Evolutionary conservation across 2,797 vertebrate genomes (phyloP).

Genomic region (Neosalanx taihuensis): DNA sequence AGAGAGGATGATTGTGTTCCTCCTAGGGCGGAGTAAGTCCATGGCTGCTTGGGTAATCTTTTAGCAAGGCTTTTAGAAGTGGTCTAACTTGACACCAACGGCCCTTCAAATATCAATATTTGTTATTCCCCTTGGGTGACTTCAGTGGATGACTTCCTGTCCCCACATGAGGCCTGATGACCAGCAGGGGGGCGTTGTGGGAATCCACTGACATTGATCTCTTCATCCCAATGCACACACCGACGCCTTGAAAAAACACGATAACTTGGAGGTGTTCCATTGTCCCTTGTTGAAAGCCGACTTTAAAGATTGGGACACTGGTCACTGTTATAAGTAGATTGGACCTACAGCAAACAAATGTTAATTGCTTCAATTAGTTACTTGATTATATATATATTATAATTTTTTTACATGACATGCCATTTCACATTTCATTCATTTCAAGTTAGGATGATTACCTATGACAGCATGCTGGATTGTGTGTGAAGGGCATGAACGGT

Average conservation of each 20-base stretch:
- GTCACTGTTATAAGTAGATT: slow-evolving; percentile 31
- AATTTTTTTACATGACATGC: not conserved
- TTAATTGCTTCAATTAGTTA: not conserved
- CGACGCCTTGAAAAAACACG: slow-evolving; percentile 57
- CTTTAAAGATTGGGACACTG: slow-evolving; percentile 34
- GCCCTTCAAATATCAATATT: slow-evolving; percentile 69
- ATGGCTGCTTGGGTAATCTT: slow-evolving; percentile 66
- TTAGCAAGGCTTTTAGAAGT: slow-evolving; percentile 58
- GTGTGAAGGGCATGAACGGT: slow-evolving; percentile 31
- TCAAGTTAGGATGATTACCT: slow-evolving; percentile 31
- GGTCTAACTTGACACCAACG: slow-evolving; percentile 56
- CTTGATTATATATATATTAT: not conserved
- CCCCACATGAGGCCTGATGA: slow-evolving; percentile 58
- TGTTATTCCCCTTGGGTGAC: slow-evolving; percentile 58
- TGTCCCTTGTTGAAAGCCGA: slow-evolving; percentile 24
- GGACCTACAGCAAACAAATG: not conserved
- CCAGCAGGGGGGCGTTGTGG: slow-evolving; percentile 57
- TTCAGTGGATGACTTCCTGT: slow-evolving; percentile 61
- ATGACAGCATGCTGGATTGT: slow-evolving; percentile 39
- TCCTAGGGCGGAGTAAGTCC: slow-evolving; percentile 54
- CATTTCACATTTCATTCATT: slow-evolving; percentile 1
- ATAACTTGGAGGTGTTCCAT: slow-evolving; percentile 56
- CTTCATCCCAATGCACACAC: slow-evolving; percentile 64
- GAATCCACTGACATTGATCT: slow-evolving; percentile 71
- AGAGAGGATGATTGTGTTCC: slow-evolving; percentile 62